These are phyloP conservation scores for Drosophila sproati DNA, from an alignment of 1,140 invertebrate species.

Conservation along the genomic window DNA sequence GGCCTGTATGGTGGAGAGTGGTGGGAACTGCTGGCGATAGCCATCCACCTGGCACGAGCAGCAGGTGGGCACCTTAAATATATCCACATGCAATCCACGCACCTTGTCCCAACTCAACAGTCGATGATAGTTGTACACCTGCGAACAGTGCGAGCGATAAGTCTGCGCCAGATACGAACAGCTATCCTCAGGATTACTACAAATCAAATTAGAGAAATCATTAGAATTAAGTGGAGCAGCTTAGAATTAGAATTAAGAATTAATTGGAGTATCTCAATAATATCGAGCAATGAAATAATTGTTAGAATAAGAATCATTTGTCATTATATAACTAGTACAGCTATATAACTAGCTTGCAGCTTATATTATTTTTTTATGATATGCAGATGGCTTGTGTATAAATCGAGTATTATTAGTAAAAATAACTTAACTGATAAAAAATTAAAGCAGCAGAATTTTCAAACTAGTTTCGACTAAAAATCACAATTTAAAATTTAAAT, in stretches of 20 bases:
- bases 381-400: too few relatives aligned
- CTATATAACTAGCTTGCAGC: too few relatives aligned
- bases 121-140: constrained; percentile 95
- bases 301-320: too few relatives aligned
- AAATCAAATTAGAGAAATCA: constrained; percentile 15
- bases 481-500: too few relatives aligned
- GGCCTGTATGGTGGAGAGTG: constrained; percentile 73
- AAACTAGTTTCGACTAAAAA: too few relatives aligned
- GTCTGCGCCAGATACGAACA: constrained; percentile 93
- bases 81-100: constrained; percentile 93
- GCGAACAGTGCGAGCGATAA: constrained; percentile 92
- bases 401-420: too few relatives aligned
- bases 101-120: constrained; percentile 93
- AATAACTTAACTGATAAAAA: too few relatives aligned
- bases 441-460: too few relatives aligned
- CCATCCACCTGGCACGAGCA: constrained; percentile 93
- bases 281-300: too few relatives aligned
- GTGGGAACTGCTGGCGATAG: constrained; percentile 88
- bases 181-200: constrained; percentile 89
- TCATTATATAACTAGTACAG: too few relatives aligned
- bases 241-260: not conserved
- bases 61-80: constrained; percentile 94
- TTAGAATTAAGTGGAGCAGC: not conserved
- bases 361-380: too few relatives aligned
- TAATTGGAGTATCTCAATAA: too few relatives aligned